Conservation (phyloP, 2,888 invertebrate species). For the Yponomeuta malinellus region DNA sequence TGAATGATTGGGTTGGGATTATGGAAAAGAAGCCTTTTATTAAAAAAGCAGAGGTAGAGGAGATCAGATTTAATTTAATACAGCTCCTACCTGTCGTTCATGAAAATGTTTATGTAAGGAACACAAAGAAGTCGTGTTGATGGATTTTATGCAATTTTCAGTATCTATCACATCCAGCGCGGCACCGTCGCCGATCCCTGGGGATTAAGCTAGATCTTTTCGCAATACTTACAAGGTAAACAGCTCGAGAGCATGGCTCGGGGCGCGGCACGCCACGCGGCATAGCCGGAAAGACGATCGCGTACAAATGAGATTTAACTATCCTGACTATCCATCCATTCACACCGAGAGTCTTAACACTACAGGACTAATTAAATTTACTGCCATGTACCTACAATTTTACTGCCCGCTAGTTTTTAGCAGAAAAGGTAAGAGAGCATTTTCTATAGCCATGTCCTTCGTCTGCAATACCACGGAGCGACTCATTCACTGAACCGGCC, state of each 20-base stretch:
- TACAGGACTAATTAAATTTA: conserved; percentile 9
- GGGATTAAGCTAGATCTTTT: conserved; percentile 74
- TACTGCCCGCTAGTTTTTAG: conserved; percentile 7
- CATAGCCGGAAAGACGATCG: conserved; percentile 31
- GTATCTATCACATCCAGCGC: conserved; percentile 71
- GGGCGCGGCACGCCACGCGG: conserved; percentile 24
- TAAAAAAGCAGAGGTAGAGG: background rate
- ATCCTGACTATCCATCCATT: background rate
- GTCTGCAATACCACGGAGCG: conserved; percentile 20
- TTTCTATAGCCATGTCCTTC: conserved; percentile 15
- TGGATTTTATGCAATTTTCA: conserved; percentile 76
- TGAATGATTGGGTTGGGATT: background rate
- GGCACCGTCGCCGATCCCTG: conserved; percentile 48
- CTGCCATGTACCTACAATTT: background rate
- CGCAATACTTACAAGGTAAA: conserved; percentile 68
- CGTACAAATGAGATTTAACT: conserved; percentile 20
- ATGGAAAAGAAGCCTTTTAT: background rate
- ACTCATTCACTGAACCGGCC: conserved; percentile 22
- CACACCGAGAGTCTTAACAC: background rate
- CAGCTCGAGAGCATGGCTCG: conserved; percentile 38
- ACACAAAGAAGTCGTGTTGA: conserved; percentile 63
- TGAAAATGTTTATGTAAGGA: conserved; percentile 2
- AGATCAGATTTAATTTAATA: background rate
- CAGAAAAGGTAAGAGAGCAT: conserved; percentile 10
- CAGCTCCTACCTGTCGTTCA: background rate